Conservation (phyloP, 2,113 vertebrate genomes). For the Periophthalmus modestus region DNA sequence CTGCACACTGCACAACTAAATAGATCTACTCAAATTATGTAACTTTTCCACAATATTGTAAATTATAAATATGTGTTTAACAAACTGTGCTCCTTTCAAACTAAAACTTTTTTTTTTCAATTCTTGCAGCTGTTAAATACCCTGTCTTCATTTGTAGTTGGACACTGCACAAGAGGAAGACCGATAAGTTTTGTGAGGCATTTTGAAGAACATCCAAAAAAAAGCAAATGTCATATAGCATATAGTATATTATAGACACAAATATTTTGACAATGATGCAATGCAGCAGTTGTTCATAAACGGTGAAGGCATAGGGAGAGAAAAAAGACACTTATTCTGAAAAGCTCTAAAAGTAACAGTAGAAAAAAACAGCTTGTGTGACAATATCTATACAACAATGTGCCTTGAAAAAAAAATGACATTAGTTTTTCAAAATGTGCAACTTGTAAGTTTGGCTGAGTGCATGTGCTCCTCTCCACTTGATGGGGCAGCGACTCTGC, state of each 20-base stretch:
- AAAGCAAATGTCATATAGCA: slow-evolving; percentile 28
- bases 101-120: neutral
- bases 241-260: slow-evolving; percentile 37
- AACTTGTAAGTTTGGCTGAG: slow-evolving; percentile 64
- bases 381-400: slow-evolving; percentile 58
- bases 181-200: slow-evolving; percentile 59
- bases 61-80: neutral
- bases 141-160: slow-evolving; percentile 32
- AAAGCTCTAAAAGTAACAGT: slow-evolving; percentile 23
- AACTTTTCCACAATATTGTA: neutral
- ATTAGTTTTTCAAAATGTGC: slow-evolving; percentile 60
- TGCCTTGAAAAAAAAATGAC: slow-evolving; percentile 64
- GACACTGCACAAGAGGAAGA: slow-evolving; percentile 57
- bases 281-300: slow-evolving; percentile 56
- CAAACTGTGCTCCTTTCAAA: neutral
- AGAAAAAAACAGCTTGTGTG: slow-evolving; percentile 49
- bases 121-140: slow-evolving; percentile 25
- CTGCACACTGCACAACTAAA: neutral
- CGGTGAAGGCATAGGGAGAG: slow-evolving; percentile 62
- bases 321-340: slow-evolving; percentile 60
- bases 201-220: slow-evolving; percentile 44
- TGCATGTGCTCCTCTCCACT: slow-evolving; percentile 67
- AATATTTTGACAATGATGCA: slow-evolving; percentile 38
- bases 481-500: slow-evolving; percentile 41
- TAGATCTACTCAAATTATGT: neutral